Evolutionary conservation across 2,113 vertebrate species (phyloP).

Genomic region (Petaurus breviceps): DNA sequence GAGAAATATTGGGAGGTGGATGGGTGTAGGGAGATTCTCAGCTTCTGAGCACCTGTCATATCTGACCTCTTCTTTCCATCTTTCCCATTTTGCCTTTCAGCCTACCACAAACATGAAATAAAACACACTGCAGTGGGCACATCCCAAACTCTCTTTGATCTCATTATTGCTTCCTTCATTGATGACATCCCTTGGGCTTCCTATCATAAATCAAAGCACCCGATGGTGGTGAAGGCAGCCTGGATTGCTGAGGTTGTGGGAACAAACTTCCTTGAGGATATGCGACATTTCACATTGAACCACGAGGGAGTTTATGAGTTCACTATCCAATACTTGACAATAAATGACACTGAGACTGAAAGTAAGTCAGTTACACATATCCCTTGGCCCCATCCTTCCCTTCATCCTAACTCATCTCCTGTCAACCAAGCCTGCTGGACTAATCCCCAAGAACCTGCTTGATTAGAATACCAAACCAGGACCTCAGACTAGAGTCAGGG

Average conservation of each 20-base stretch:
- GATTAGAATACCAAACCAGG: fast-evolving
- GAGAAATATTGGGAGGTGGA: too few relatives aligned
- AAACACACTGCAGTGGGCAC: not conserved
- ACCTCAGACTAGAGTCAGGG: not conserved
- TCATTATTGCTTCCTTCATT: not conserved
- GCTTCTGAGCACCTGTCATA: not conserved
- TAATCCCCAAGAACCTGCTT: not conserved
- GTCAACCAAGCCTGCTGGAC: not conserved
- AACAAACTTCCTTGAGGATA: too few relatives aligned
- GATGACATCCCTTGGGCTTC: not conserved
- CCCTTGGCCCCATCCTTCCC: not conserved
- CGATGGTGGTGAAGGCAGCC: not conserved
- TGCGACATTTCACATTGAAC: too few relatives aligned
- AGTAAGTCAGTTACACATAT: not conserved
- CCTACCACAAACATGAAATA: not conserved
- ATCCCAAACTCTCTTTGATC: not conserved
- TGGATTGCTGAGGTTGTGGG: not conserved
- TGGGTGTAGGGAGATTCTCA: too few relatives aligned
- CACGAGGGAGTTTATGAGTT: too few relatives aligned
- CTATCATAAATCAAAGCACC: not conserved
- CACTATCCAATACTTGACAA: not conserved
- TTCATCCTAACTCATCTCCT: not conserved
- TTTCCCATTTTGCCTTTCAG: not conserved
- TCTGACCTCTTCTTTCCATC: not conserved
- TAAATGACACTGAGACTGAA: not conserved